Percentiles rank a stretch among this genome's conserved stretches.
Conservation (phyloP, 2,888 invertebrate species). For the Macrosoma leucophasiata region DNA sequence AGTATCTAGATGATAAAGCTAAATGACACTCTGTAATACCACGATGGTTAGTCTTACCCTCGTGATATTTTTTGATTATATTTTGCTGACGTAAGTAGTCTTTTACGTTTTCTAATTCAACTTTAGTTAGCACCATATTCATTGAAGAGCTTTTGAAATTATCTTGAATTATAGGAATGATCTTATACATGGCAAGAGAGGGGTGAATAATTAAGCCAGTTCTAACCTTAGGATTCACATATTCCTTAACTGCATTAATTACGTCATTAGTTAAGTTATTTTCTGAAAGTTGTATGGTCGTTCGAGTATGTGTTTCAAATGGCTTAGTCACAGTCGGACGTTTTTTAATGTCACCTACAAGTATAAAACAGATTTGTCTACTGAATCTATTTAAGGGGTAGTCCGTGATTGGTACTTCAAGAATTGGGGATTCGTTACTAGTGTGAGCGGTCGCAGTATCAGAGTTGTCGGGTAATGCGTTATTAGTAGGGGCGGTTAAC, state of each 20-base stretch:
- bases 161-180: conserved; percentile 23
- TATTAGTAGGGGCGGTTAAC: no score
- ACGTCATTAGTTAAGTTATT: conserved; percentile 22
- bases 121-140: conserved; percentile 20
- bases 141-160: conserved; percentile 23
- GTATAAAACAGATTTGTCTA: conserved; percentile 1
- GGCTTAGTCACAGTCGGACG: conserved; percentile 5
- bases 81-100: conserved; percentile 23
- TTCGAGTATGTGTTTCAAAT: conserved; percentile 1
- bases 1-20: no score
- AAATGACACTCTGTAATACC: conserved; percentile 23
- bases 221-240: conserved; percentile 25
- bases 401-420: no score
- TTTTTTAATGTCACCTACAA: conserved; percentile 21
- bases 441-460: no score
- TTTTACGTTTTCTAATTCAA: conserved; percentile 22
- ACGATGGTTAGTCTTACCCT: conserved; percentile 25
- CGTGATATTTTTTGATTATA: conserved; percentile 24
- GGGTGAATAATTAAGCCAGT: conserved; percentile 24
- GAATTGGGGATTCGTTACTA: no score
- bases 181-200: conserved; percentile 14
- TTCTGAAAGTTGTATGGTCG: conserved; percentile 21
- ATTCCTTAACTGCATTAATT: conserved; percentile 24
- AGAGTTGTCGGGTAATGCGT: no score
- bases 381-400: conserved; percentile 1